Evolutionary conservation across 2,888 invertebrate species (phyloP).

Genomic region (Zaprionus lineosus): DNA sequence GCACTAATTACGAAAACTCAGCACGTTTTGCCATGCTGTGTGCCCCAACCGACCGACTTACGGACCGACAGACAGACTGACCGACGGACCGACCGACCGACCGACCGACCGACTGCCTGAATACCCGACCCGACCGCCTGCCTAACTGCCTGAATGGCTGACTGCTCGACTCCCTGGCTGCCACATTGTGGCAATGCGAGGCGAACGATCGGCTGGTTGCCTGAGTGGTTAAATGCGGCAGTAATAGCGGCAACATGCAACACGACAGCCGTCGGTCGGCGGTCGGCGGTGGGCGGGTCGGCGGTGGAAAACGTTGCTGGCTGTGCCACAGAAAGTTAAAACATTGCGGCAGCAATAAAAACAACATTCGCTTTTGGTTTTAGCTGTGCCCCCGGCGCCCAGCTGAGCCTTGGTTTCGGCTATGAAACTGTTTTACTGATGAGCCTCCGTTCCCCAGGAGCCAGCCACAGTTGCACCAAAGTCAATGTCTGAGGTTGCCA

Average conservation of each 20-base stretch:
- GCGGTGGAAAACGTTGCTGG: background rate
- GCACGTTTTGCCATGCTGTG: conserved; percentile 73
- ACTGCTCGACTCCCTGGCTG: conserved; percentile 26
- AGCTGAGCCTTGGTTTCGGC: conserved; percentile 37
- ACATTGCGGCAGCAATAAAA: conserved; percentile 78
- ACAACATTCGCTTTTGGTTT: conserved; percentile 61
- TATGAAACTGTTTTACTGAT: conserved; percentile 59
- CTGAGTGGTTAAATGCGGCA: conserved; percentile 77
- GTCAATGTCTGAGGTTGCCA: conserved; percentile 71
- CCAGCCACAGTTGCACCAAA: conserved; percentile 64
- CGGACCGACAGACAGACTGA: conserved; percentile 1
- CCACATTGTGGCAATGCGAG: background rate
- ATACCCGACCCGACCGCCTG: conserved; percentile 1
- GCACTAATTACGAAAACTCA: conserved; percentile 78
- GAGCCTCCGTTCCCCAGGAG: conserved; percentile 32
- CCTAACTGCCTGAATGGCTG: conserved; percentile 24
- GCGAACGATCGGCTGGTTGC: conserved; percentile 35
- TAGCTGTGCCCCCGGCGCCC: conserved; percentile 31
- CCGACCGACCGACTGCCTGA: conserved; percentile 28
- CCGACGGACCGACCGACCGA: conserved; percentile 26
- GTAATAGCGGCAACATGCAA: conserved; percentile 77
- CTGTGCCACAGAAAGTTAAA: conserved; percentile 66
- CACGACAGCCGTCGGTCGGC: conserved; percentile 62
- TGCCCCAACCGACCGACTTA: no score
- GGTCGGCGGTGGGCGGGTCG: conserved; percentile 4